Evolutionary conservation across 2,888 invertebrate species (phyloP).

Genomic region (Geophilus truncorum): DNA sequence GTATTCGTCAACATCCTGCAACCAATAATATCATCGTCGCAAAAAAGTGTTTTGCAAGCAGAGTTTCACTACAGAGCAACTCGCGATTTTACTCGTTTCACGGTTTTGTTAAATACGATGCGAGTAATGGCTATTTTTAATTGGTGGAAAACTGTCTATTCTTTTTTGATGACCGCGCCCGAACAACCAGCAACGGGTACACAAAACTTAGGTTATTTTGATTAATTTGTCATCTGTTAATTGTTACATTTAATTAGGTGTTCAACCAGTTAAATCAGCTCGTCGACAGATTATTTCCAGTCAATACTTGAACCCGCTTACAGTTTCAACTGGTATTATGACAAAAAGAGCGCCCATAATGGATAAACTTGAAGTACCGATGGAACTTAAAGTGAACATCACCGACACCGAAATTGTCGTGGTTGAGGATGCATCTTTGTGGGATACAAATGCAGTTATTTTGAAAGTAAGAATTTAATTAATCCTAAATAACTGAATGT

Average conservation of each 20-base stretch:
- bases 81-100: slow-evolving; percentile 67
- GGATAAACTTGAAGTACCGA: slow-evolving; percentile 52
- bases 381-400: slow-evolving; percentile 86
- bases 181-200: neutral
- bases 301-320: slow-evolving; percentile 42
- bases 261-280: neutral
- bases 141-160: slow-evolving; percentile 81
- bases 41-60: slow-evolving; percentile 48
- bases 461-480: slow-evolving; percentile 51
- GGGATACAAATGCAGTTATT: slow-evolving; percentile 91
- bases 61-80: slow-evolving; percentile 56
- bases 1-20: slow-evolving; percentile 84
- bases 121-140: slow-evolving; percentile 86
- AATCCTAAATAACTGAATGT: neutral
- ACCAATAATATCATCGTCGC: slow-evolving; percentile 54
- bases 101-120: slow-evolving; percentile 89
- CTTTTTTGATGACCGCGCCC: slow-evolving; percentile 58
- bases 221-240: too few species aligned
- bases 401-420: slow-evolving; percentile 93
- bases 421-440: slow-evolving; percentile 79
- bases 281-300: neutral
- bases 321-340: slow-evolving; percentile 49
- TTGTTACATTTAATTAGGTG: too few species aligned
- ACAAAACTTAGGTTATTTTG: too few species aligned
- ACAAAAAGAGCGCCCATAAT: slow-evolving; percentile 50